Evolutionary conservation across 2,113 vertebrate species (phyloP), one percentile per base, ranked within the genome.

Genomic region (Hiodon alosoides): DNA sequence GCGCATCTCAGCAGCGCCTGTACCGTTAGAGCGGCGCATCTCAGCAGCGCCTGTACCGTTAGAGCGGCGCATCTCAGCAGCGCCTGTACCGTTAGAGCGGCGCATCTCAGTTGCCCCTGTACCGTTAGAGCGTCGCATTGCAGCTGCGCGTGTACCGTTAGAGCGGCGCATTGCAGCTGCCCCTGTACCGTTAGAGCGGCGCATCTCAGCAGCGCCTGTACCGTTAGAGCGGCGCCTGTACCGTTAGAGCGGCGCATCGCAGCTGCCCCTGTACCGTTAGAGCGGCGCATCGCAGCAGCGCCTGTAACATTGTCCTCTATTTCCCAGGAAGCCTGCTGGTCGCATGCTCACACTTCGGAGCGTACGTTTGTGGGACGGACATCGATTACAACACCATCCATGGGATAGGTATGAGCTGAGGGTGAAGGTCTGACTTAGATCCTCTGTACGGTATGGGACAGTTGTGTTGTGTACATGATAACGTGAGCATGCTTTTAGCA

Each of bases 311-410:
- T 14, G 50, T 68, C 11, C 3, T 5, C 61, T 79, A 7, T 89
- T 2, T 79, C 67, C 48, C 64, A 99, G 98, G 97, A 79, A 95
- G 97, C 77, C 92, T 99, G 76, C 86, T 99, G 72, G 90, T 99
- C 14, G 94, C 98, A 7, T 98, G 94, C 79, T 97, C 96, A 72
- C 97, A 95, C 83, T 99, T 98, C 79, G 94, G 95, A 78, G 95
- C 96, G 0, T 99, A 98, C 46, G 97, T 99, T 0, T 98, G 88
- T 81, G 98, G 96, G 77, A 92, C 93, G 61, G 97, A 99, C 82
- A 98, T 98, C 73, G 96, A 99, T 87, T 99, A 97, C 87, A 99
- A 95, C 86, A 99, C 93, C 66, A 90, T 98, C 76, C 96, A 99
- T 16, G 96, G 98, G 73, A 89, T 94, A 86, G 98, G 96, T 98